Percentiles rank a stretch among this genome's conserved stretches.
Evolutionary conservation across 2,888 invertebrate genomes (phyloP).

Genomic region (Zhuqinia jingwanae): DNA sequence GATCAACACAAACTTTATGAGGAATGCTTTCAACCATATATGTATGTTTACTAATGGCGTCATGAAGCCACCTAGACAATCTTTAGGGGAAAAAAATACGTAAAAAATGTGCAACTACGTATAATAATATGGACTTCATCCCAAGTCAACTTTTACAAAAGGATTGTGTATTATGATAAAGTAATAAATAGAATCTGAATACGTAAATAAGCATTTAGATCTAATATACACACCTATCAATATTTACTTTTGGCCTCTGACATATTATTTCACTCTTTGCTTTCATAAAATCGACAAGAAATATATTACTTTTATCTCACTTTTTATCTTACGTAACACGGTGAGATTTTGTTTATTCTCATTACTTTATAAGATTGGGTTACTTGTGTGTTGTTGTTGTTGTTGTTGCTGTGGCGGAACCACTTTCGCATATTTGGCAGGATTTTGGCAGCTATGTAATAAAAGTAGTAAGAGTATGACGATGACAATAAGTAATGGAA

Average conservation of each 20-base stretch:
- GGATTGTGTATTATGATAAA: too few species aligned
- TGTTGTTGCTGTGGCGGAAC: not conserved
- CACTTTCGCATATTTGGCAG: conserved; percentile 30
- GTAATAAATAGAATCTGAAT: not conserved
- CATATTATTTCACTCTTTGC: not conserved
- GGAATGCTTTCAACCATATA: conserved; percentile 35
- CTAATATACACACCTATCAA: not conserved
- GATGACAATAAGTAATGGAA: conserved; percentile 13
- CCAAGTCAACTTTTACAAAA: too few species aligned
- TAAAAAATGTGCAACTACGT: too few species aligned
- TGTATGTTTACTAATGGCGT: conserved; percentile 43
- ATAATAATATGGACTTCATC: too few species aligned
- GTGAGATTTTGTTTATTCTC: not conserved
- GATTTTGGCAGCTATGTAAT: conserved; percentile 11
- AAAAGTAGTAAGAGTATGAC: conserved; percentile 15
- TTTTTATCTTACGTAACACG: not conserved
- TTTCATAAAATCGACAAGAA: conserved; percentile 27
- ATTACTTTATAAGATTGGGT: not conserved
- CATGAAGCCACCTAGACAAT: conserved; percentile 10
- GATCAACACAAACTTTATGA: not conserved
- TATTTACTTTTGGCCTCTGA: not conserved
- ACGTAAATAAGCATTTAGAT: not conserved
- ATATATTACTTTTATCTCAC: conserved; percentile 5
- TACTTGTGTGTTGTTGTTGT: not conserved
- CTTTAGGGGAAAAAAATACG: not conserved